These are phyloP conservation scores for Cassiopea andromeda DNA, from an alignment of 30 jellyfish, hydroid and myxozoan genomes.

Conservation along the genomic window DNA sequence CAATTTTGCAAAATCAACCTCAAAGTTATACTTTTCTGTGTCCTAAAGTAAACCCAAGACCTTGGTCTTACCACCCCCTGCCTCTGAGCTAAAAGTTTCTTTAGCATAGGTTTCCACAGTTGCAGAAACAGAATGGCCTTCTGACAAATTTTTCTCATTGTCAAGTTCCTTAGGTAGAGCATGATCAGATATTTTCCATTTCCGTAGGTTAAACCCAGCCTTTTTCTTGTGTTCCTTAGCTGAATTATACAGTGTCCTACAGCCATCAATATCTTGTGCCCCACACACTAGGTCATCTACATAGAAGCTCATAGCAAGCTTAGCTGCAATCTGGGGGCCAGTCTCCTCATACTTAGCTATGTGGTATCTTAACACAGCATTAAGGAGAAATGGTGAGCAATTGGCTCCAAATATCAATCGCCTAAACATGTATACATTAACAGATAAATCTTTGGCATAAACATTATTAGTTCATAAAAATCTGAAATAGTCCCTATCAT, in stretches of 20 bases:
- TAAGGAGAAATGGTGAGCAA: slow-evolving; percentile 52
- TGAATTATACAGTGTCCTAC: slow-evolving; percentile 7
- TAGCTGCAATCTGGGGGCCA: slow-evolving; percentile 44
- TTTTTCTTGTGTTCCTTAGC: slow-evolving; percentile 26
- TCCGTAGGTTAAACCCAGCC: slow-evolving; percentile 54
- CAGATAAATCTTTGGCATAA: background rate
- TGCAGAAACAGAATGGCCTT: background rate
- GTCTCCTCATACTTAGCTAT: slow-evolving; percentile 6
- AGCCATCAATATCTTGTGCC: slow-evolving; percentile 32
- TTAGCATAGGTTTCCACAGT: slow-evolving; percentile 50
- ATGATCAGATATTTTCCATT: slow-evolving; percentile 46
- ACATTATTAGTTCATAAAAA: background rate
- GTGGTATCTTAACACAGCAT: slow-evolving; percentile 58
- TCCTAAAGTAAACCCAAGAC: slow-evolving; percentile 65
- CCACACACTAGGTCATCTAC: slow-evolving; percentile 71
- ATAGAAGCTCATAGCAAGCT: slow-evolving; percentile 8
- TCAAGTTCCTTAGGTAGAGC: slow-evolving; percentile 3
- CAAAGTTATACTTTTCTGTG: slow-evolving; percentile 32
- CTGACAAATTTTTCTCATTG: background rate
- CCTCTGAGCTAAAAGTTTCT: slow-evolving; percentile 43
- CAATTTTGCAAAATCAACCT: background rate
- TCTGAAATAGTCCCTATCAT: background rate
- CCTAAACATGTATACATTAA: background rate
- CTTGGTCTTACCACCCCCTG: slow-evolving; percentile 19
- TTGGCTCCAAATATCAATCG: slow-evolving; percentile 6